A percentile compares a stretch with the other conserved stretches of the same genome.
phyloP scores from a whole-genome alignment of 64 coral and sea anemone genomes.

The Porites lutea region DNA sequence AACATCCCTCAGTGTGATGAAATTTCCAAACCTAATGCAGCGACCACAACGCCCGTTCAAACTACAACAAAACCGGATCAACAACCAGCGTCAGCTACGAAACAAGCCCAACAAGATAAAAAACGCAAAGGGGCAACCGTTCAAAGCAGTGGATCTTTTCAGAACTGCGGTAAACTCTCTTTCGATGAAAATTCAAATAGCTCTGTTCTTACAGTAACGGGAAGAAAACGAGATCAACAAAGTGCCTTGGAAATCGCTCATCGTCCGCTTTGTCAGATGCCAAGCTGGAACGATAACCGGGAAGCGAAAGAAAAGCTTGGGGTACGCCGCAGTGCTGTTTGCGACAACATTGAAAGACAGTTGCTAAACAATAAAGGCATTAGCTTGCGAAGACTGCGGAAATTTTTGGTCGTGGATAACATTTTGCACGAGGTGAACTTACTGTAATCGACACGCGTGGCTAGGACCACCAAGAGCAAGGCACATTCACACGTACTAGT shows the following conservation, averaged over 20 bases:
- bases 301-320: slow-evolving; percentile 7
- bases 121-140: no score
- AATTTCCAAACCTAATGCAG: not conserved
- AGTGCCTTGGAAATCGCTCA: not conserved
- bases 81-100: not conserved
- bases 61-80: not conserved
- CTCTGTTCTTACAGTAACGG: not conserved
- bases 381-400: slow-evolving; percentile 55
- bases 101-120: not conserved
- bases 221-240: not conserved
- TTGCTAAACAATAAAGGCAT: slow-evolving; percentile 36
- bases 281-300: not conserved
- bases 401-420: slow-evolving; percentile 46
- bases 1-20: not conserved
- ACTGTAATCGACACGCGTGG: not conserved
- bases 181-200: not conserved
- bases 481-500: no score
- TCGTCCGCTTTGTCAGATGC: not conserved
- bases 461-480: not conserved
- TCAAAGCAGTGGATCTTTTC: no score
- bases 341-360: slow-evolving; percentile 72
- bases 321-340: slow-evolving; percentile 50
- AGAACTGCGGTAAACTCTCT: not conserved
- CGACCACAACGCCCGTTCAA: no score
- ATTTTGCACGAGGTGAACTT: slow-evolving; percentile 50